Evolutionary conservation across 2,797 vertebrate genomes (phyloP), one percentile per base, ranked within the genome.

Genomic region (Salarias fasciatus): DNA sequence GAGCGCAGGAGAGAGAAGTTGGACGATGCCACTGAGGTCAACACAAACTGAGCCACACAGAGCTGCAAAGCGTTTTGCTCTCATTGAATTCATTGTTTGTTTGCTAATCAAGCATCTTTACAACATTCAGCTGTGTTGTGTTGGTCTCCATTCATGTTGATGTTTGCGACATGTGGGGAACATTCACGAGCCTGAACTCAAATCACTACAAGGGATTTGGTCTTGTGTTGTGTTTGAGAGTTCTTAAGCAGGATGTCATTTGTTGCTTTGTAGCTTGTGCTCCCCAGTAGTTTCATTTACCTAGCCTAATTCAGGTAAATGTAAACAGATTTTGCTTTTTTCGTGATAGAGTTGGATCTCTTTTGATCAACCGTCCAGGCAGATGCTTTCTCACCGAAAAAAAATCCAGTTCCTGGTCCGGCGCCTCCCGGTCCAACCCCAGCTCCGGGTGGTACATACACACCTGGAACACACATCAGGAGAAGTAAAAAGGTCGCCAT

Each of bases 381-480:
- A 62, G 51, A 79, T 48, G 38, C 11, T 75, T 46, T 61, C 35
- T 84, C 89, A 94, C 93, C 92, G 91, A 90, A 92, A 80, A 81
- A 90, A 65, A 75, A 67, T 77, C 88, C 91, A 75, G 83, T 74
- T 61, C 90, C 86, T 60, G 69, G 59, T 78, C 70, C 84, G 37
- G 42, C 0, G 0, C 74, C 80, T 75, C 85, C 88, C 61, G 77
- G 66, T 86, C 86, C 88, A 10, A 68, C 65, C 53, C 87, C 91
- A 70, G 66, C 48, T 44, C 89, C 91, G 47, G 88, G 68, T 63
- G 93, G 93, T 13, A 92, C 41, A 48, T 93, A 93, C 28, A 93
- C 91, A 82, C 93, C 93, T 94, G 77, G 33, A 88, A 85, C 36
- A 86, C 56, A 76, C n/a, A 77, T 50, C 13, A 76, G n/a, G 62